Evolutionary conservation across 2,113 vertebrate species (phyloP).

Genomic region (Stegastes partitus): DNA sequence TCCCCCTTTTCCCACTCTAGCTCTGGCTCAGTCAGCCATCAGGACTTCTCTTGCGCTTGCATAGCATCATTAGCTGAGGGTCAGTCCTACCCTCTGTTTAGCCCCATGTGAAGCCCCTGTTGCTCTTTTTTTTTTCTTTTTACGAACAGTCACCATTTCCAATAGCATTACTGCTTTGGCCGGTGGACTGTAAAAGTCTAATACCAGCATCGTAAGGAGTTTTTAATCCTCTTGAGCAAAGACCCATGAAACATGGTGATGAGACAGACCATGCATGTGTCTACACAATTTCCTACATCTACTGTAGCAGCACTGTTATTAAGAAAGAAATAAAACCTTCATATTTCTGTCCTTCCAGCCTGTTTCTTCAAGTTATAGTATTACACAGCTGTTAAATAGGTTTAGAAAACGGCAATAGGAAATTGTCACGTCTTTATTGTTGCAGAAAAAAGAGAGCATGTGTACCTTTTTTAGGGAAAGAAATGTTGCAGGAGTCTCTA

Average conservation of each 20-base stretch:
- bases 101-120: conserved; percentile 67
- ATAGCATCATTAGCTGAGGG: conserved; percentile 82
- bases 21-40: conserved; percentile 69
- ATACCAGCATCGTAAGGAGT: conserved; percentile 74
- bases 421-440: neutral
- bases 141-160: conserved; percentile 70
- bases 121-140: conserved; percentile 79
- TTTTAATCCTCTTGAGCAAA: conserved; percentile 82
- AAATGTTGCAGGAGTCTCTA: neutral
- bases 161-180: conserved; percentile 72
- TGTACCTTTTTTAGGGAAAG: neutral
- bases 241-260: conserved; percentile 65
- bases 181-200: conserved; percentile 77
- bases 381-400: too few relatives aligned
- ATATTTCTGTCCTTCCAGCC: neutral
- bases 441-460: neutral
- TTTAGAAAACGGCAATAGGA: neutral
- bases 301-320: conserved; percentile 15
- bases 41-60: conserved; percentile 57
- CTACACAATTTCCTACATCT: conserved; percentile 37
- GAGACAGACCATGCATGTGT: conserved; percentile 59
- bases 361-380: neutral
- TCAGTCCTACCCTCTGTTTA: conserved; percentile 69
- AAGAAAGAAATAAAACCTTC: conserved; percentile 15
- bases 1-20: conserved; percentile 75